Base-by-base conservation (phyloP, 2,797 vertebrate genomes). In the Bucorvus abyssinicus region DNA sequence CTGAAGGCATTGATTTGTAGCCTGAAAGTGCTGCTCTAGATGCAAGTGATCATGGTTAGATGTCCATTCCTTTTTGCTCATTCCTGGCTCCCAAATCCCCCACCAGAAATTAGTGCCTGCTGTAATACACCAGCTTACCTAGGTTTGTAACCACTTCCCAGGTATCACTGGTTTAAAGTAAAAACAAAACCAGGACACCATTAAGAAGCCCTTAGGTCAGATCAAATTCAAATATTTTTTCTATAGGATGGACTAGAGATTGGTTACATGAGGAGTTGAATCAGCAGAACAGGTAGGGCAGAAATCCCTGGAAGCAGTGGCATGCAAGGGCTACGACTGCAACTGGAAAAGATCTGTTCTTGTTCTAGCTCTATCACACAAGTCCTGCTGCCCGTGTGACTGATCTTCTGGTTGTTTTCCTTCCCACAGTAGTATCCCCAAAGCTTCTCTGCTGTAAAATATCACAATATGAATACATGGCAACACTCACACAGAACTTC, bases 31-130 rank as follows among this genome's bases (percentile, higher is more conserved):
- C 21, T 88, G 26, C 15, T 83, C 26, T 63, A 76, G 9, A 18
- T 63, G 44, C 40, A 70, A n/a, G 12, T 30, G 34, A 44, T 74
- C 63, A 47, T 40, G 44, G 9, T 59, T 53, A 65, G 53, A 68
- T 53, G 14, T 4, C 30, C 26, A 18, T 27, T 64, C 6, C 11
- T 42, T 85, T 82, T 76, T 30, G 17, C 6, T n/a, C 7, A 21
- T 47, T 73, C 9, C 12, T 0, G 0, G n/a, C 8, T 65, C 47
- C 4, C 4, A 61, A 22, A 78, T 53, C 4, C 7, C 2, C 50
- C 34, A 52, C 6, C 12, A 59, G 40, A 84, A 91, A 79, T 36
- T 22, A 79, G 57, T n/a, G 17, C 8, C 22, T 15, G 26, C 12
- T 42, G 36, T 61, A 56, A 61, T 26, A 53, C 2, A 78, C 12